Base-by-base conservation (phyloP, 2,797 vertebrate species). In the Aphelocoma californica region DNA sequence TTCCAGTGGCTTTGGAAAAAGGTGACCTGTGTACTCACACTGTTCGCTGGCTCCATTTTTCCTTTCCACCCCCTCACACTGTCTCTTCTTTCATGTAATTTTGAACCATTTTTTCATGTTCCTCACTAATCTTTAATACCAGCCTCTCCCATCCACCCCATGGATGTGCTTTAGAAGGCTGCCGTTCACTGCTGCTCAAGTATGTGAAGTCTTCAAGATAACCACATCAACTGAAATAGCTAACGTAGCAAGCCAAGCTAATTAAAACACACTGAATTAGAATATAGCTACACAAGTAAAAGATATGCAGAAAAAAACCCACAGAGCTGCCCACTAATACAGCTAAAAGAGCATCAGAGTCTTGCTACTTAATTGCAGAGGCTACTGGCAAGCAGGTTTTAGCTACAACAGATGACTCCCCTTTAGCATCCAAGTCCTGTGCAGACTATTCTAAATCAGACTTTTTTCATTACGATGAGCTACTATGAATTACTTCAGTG, bases 371-470 rank as follows among this genome's bases (percentile, higher is more conserved):
- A 97, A 96, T 95, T 92, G 95, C 82, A 82, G 86, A 95, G 85
- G 90, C 90, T 91, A 97, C 94, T 94, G 95, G 89, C 94, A 96
- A 78, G 90, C 92, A 87, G 67, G 53, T 91, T 95, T 95, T 71
- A 96, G 93, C 92, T 96, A 96, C 89, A 96, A 92, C 95, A 96
- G 95, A 96, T 96, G 95, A 96, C 95, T 95, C 87, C 80, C 73
- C 85, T 92, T 96, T 54, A 95, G 88, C 75, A 72, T 95, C 92
- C 90, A 95, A 96, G 92, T 94, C 86, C 80, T 91, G 2, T 2
- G 44, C 87, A 93, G 77, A 21, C 51, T 74, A 61, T 64, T 94
- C 72, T 93, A 92, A 94, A 95, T 93, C 81, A 95, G 90, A 72
- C 82, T 96, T 89, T 80, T 91, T 94, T 95, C 88, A 91, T 96